Base-by-base conservation (phyloP, 2,797 vertebrate species). In the Myiotriccus ornatus region DNA sequence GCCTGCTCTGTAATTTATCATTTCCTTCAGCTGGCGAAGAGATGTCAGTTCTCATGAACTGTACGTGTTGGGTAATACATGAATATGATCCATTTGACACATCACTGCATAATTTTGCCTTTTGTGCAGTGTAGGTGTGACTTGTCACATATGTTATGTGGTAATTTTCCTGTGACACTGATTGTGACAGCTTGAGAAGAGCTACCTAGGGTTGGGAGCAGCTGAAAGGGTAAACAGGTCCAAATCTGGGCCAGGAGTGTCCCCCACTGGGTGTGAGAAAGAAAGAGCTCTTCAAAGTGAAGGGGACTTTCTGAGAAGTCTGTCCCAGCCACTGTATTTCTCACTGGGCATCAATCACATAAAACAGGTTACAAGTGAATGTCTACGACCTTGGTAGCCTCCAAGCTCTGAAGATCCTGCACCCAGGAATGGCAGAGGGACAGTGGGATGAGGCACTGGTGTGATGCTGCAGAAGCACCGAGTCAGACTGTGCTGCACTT, bases 91-190 rank as follows among this genome's bases (percentile, higher is more conserved):
- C 65, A 32, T 86, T 81, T 91, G 91, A 90, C 87, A 95, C 79
- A 70, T 90, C 7, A 8, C 84, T 79, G 91, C 85, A 93, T 94
- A 85, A 89, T 95, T 94, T 89, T 94, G 59, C 87, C 65, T 89
- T 96, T 89, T 93, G 76, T 84, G 78, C 55, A 34, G 77, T 68
- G 85, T 92, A 91, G 87, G 85, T 91, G 91, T 89, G 77, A 95
- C 80, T 94, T 97, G 90, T 84, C 75, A 85, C 8, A 2, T 70
- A 83, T 59, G 80, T 79, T 90, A 77, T 10, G 55, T 63, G 63
- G 50, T 76, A 80, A 90, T 86, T 97, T 96, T 87, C 88, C 59
- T 77, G 64, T 89, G 70, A 94, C 84, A 74, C 68, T 71, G 88
- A 67, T 70, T 94, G 74, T 91, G 84, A 93, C 82, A 95, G 52